phyloP scores from a whole-genome alignment of 2,888 invertebrate species.

The Steinernema carpocapsae region DNA sequence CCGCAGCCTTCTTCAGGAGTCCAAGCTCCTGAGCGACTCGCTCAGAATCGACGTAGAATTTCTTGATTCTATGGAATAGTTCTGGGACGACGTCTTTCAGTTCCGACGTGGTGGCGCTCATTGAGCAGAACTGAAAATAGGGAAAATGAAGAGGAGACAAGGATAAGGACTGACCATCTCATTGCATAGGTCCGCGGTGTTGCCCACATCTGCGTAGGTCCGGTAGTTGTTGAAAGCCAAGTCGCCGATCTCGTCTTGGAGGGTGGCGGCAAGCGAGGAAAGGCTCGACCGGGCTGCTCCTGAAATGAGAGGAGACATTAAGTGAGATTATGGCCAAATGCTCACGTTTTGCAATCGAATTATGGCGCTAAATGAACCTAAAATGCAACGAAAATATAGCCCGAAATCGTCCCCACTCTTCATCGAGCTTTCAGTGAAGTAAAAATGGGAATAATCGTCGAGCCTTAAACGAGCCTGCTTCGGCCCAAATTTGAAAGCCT shows the following conservation, averaged over 20 bases:
- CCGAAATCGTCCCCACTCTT: too few species aligned
- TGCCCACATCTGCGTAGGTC: conserved; percentile 66
- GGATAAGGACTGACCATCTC: conserved; percentile 52
- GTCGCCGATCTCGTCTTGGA: conserved; percentile 64
- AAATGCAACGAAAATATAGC: too few species aligned
- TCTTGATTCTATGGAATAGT: conserved; percentile 52
- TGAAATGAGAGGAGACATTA: too few species aligned
- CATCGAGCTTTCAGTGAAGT: too few species aligned
- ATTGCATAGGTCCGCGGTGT: conserved; percentile 66
- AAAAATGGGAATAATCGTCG: too few species aligned
- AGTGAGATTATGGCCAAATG: too few species aligned
- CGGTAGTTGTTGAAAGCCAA: conserved; percentile 67
- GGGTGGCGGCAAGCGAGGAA: conserved; percentile 46
- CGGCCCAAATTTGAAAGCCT: too few species aligned
- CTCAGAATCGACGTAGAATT: conserved; percentile 53
- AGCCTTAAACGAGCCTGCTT: too few species aligned
- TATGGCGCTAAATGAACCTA: too few species aligned
- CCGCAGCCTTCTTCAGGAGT: conserved; percentile 49
- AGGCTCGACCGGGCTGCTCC: conserved; percentile 41
- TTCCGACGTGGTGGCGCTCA: conserved; percentile 55
- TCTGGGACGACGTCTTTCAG: conserved; percentile 54
- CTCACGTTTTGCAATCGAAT: too few species aligned
- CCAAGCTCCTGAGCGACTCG: conserved; percentile 49
- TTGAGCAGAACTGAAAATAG: conserved; percentile 59
- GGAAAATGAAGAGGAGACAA: neutral